phyloP scores from a whole-genome alignment of 1,140 invertebrate species.

The Lasioglossum albipes region DNA sequence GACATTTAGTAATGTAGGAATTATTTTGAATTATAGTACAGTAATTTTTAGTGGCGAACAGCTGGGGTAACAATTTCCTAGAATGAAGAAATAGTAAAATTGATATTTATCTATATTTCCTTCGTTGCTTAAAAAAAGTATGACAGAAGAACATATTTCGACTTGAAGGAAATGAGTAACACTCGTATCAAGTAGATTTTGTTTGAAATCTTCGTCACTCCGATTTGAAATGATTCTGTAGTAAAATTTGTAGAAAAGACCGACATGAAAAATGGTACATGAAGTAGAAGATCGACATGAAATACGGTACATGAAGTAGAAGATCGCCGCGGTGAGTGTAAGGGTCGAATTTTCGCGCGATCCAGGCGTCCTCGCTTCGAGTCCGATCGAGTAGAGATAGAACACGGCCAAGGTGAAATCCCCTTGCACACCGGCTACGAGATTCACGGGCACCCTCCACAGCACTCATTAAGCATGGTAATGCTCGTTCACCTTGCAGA shows the following conservation, averaged over 20 bases:
- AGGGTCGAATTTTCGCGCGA: conserved; percentile 44
- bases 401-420: conserved; percentile 50
- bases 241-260: neutral
- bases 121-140: too few relatives aligned
- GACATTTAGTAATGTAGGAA: too few relatives aligned
- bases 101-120: too few relatives aligned
- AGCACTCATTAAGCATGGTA: conserved; percentile 75
- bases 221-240: too few relatives aligned
- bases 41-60: too few relatives aligned
- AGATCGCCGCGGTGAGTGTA: conserved; percentile 3
- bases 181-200: too few relatives aligned
- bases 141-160: too few relatives aligned
- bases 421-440: conserved; percentile 36
- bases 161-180: too few relatives aligned
- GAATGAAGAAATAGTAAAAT: too few relatives aligned
- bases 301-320: neutral
- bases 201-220: too few relatives aligned
- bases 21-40: too few relatives aligned
- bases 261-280: neutral
- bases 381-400: conserved; percentile 54
- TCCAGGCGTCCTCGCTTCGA: conserved; percentile 9
- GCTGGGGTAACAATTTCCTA: too few relatives aligned
- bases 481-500: conserved; percentile 75
- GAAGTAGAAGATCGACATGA: neutral
- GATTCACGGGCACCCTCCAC: conserved; percentile 52